These are phyloP conservation scores for Ardeotis arabs DNA, from an alignment of 2,113 vertebrate species.

Conservation along the genomic window DNA sequence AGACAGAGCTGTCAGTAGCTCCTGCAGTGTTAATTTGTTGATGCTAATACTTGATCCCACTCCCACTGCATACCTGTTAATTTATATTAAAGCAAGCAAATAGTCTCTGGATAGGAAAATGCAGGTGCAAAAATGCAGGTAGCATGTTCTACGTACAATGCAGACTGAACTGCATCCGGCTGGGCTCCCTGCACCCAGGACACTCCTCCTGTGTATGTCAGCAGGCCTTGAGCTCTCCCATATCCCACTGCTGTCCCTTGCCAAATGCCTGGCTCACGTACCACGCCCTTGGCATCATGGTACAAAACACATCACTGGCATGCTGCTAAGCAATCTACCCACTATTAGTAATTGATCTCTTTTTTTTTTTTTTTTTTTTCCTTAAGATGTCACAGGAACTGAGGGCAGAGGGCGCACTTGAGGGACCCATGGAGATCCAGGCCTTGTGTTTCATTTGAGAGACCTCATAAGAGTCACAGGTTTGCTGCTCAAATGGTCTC, in stretches of 20 bases:
- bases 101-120: neutral
- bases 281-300: neutral
- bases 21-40: neutral
- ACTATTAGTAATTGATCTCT: neutral
- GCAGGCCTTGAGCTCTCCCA: neutral
- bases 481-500: neutral
- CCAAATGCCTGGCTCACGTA: neutral
- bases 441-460: neutral
- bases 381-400: neutral
- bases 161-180: neutral
- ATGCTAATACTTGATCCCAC: neutral
- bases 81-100: neutral
- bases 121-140: neutral
- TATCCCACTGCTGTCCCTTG: neutral
- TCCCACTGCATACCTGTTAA: neutral
- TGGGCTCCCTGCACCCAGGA: neutral
- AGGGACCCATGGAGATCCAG: neutral
- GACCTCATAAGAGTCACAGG: neutral
- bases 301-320: neutral
- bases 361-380: neutral
- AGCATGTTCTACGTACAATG: neutral
- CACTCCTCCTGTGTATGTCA: neutral
- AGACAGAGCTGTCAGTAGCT: neutral
- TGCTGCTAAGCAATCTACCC: neutral
- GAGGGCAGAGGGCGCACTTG: neutral